These are phyloP conservation scores for Mastigias papua DNA, from an alignment of 30 jellyfish, hydroid and myxozoan species.

Conservation along the genomic window DNA sequence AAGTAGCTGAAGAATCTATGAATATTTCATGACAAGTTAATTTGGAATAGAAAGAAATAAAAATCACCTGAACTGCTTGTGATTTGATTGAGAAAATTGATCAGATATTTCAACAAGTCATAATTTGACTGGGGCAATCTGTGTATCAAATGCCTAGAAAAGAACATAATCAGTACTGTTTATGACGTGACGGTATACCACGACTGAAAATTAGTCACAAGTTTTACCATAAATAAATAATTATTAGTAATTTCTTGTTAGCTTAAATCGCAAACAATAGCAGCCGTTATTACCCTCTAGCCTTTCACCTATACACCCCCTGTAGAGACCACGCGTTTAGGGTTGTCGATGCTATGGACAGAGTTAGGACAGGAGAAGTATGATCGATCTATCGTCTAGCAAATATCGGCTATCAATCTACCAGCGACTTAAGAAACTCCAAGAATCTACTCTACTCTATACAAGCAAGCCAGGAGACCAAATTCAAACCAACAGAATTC, in stretches of 20 bases:
- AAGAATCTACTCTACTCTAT: not conserved
- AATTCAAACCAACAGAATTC: not conserved
- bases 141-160: constrained; percentile 60
- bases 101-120: constrained; percentile 74
- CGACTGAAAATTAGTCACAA: no score
- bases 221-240: no score
- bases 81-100: constrained; percentile 72
- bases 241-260: no score
- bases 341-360: not conserved
- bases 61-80: constrained; percentile 73
- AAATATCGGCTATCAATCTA: not conserved
- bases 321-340: not conserved
- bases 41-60: not conserved
- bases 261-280: not conserved
- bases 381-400: not conserved
- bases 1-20: no score
- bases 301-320: no score
- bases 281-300: no score
- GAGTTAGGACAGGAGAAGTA: not conserved
- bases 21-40: not conserved
- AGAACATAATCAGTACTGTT: not conserved
- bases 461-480: not conserved
- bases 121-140: constrained; percentile 80
- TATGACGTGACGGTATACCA: no score
- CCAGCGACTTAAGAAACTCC: no score